phyloP scores from a whole-genome alignment of 2,113 vertebrate species.

The Mugil cephalus region DNA sequence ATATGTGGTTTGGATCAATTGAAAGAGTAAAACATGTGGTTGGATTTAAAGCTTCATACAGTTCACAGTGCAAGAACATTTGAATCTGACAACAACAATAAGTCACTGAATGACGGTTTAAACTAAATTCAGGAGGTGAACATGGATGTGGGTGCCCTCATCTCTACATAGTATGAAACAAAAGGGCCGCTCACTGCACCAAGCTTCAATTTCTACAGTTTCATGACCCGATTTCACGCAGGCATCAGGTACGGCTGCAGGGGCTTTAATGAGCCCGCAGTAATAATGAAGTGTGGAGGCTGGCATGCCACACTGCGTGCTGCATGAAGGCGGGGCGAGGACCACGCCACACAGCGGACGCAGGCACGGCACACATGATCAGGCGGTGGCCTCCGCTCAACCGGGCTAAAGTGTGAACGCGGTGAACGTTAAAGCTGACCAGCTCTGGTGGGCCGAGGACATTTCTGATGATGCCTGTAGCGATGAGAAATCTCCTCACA shows the following conservation, averaged over 20 bases:
- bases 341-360: neutral
- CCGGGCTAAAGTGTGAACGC: too few relatives aligned
- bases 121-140: too few relatives aligned
- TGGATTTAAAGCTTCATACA: too few relatives aligned
- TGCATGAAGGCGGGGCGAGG: constrained; percentile 16
- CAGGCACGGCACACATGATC: neutral
- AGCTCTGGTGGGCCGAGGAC: too few relatives aligned
- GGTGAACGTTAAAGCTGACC: too few relatives aligned
- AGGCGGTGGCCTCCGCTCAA: neutral
- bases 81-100: neutral
- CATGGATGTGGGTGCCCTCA: too few relatives aligned
- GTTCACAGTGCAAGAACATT: too few relatives aligned
- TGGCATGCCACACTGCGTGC: neutral
- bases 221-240: constrained; percentile 16
- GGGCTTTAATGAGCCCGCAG: constrained; percentile 31
- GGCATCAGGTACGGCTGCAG: constrained; percentile 6
- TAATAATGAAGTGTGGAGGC: constrained; percentile 24
- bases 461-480: too few relatives aligned
- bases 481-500: too few relatives aligned
- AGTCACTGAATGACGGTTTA: neutral
- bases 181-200: neutral
- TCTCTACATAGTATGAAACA: neutral
- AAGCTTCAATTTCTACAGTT: constrained; percentile 29
- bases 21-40: too few relatives aligned
- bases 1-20: too few relatives aligned